These are phyloP conservation scores for Eupithecia pulchellata DNA, from an alignment of 2,888 invertebrate species.

Conservation along the genomic window DNA sequence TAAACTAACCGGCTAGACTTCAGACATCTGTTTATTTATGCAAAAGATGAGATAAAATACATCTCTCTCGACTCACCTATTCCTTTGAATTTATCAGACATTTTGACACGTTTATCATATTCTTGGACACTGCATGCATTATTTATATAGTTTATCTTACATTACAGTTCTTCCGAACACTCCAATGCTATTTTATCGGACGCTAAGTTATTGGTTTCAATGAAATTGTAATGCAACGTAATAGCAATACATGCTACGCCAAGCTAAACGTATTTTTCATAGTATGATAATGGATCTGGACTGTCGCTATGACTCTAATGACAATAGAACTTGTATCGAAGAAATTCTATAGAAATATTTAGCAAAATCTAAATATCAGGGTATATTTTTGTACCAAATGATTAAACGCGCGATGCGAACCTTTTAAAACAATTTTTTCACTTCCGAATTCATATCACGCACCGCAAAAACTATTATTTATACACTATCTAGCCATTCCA, in stretches of 20 bases:
- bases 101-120: constrained; percentile 10
- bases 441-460: constrained; percentile 5
- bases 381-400: background rate
- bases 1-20: background rate
- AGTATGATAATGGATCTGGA: background rate
- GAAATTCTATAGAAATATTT: background rate
- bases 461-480: constrained; percentile 4
- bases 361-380: background rate
- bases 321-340: background rate
- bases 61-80: constrained; percentile 1
- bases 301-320: background rate
- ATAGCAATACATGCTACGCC: background rate
- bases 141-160: background rate
- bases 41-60: background rate
- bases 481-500: constrained; percentile 4
- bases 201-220: background rate
- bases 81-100: constrained; percentile 10
- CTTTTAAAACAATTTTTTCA: background rate
- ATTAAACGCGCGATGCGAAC: background rate
- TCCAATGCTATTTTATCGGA: background rate
- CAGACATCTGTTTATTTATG: constrained; percentile 1
- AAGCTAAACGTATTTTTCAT: background rate
- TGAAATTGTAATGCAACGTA: background rate
- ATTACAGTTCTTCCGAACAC: background rate
- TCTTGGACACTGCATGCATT: background rate